Conservation (phyloP, 2,888 invertebrate genomes). For the Craniophora ligustri region DNA sequence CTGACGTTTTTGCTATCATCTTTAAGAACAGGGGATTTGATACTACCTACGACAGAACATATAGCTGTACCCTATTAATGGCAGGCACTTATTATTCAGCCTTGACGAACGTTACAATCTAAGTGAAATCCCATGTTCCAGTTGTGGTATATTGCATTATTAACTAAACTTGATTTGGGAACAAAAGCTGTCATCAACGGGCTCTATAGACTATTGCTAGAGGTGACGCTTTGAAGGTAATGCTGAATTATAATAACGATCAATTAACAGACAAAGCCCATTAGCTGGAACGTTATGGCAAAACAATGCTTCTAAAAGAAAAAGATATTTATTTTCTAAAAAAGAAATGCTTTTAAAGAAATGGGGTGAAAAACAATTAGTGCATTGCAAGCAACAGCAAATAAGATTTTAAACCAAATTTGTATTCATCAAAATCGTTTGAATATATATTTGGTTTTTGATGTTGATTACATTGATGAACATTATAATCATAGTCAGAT, state of each 20-base stretch:
- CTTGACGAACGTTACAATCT: slow-evolving; percentile 16
- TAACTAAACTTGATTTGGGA: slow-evolving; percentile 33
- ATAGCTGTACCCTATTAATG: slow-evolving; percentile 14
- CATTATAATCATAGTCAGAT: too few relatives aligned
- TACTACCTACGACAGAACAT: too few relatives aligned
- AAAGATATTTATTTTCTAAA: slow-evolving; percentile 3
- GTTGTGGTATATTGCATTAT: slow-evolving; percentile 33
- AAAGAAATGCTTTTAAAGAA: background rate
- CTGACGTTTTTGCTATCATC: too few relatives aligned
- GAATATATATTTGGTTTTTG: too few relatives aligned
- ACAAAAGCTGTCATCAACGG: slow-evolving; percentile 44
- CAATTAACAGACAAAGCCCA: slow-evolving; percentile 34
- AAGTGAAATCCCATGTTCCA: slow-evolving; percentile 36
- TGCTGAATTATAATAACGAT: slow-evolving; percentile 48
- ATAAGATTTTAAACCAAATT: too few relatives aligned
- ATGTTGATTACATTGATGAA: too few relatives aligned
- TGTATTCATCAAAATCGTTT: too few relatives aligned
- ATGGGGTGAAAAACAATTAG: background rate
- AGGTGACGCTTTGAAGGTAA: slow-evolving; percentile 17
- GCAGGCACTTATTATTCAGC: slow-evolving; percentile 23
- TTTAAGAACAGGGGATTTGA: too few relatives aligned
- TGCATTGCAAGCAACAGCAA: background rate
- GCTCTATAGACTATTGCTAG: slow-evolving; percentile 31
- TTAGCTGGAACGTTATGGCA: slow-evolving; percentile 19
- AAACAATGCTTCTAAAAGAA: slow-evolving; percentile 6